A percentile compares a stretch with the other conserved stretches of the same genome.
phyloP scores from a whole-genome alignment of 2,888 invertebrate species.

The Podabrus alpinus region DNA sequence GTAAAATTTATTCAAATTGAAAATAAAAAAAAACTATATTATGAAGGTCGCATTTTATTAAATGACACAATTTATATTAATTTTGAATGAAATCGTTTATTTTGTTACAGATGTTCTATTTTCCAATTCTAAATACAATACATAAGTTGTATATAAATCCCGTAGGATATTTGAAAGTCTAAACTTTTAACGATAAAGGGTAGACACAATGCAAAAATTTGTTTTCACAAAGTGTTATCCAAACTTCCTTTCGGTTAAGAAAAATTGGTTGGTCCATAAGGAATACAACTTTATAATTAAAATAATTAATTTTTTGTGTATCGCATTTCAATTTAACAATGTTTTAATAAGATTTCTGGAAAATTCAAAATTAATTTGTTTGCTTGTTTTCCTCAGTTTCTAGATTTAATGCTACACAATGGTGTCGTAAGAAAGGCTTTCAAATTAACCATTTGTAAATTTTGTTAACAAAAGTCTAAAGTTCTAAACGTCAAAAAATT shows the following conservation, averaged over 20 bases:
- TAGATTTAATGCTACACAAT: neutral
- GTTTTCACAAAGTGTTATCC: constrained; percentile 5
- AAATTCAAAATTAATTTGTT: neutral
- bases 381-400: neutral
- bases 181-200: constrained; percentile 14
- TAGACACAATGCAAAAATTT: constrained; percentile 6
- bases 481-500: neutral
- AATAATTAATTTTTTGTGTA: neutral
- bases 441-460: neutral
- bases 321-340: neutral
- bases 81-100: constrained; percentile 1
- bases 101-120: constrained; percentile 9
- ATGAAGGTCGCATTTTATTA: neutral
- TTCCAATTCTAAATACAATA: constrained; percentile 12
- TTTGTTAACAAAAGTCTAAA: neutral
- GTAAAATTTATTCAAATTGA: neutral
- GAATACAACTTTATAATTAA: neutral
- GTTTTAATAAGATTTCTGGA: neutral
- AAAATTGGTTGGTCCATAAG: neutral
- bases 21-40: neutral
- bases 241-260: neutral
- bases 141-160: constrained; percentile 9
- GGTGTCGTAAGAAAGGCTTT: neutral
- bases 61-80: neutral
- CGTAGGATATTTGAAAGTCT: constrained; percentile 1